phyloP scores from a whole-genome alignment of 1,140 invertebrate species.

The Drosophila neocordata region DNA sequence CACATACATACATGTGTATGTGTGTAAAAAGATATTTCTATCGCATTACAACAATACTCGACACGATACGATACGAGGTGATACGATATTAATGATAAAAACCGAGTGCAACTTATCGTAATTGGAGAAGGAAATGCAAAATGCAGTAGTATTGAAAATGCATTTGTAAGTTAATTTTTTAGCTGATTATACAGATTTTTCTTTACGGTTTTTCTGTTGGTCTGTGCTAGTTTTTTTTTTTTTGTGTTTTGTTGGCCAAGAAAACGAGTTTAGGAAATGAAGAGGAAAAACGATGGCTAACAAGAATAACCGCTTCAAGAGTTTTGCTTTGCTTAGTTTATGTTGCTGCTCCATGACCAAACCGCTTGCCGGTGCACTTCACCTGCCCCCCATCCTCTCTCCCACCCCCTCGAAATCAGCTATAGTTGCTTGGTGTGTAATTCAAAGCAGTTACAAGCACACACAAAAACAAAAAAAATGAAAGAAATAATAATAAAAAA shows the following conservation, averaged over 20 bases:
- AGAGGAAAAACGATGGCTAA: conserved; percentile 50
- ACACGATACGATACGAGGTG: background rate
- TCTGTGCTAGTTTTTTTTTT: background rate
- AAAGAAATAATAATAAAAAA: background rate
- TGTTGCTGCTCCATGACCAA: conserved; percentile 18
- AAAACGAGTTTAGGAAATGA: conserved; percentile 61
- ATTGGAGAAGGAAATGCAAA: conserved; percentile 3
- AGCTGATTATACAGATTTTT: conserved; percentile 5
- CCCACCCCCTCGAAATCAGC: background rate
- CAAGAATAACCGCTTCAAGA: conserved; percentile 69
- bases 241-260: conserved; percentile 59
- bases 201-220: background rate
- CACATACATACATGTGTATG: conserved; percentile 19
- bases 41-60: background rate
- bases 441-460: conserved; percentile 43
- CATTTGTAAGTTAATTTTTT: conserved; percentile 14
- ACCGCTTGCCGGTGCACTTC: conserved; percentile 15
- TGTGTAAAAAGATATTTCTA: conserved; percentile 5
- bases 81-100: background rate
- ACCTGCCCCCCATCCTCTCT: background rate
- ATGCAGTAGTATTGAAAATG: background rate
- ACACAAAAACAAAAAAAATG: conserved; percentile 1
- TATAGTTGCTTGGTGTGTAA: conserved; percentile 36
- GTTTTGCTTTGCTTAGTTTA: conserved; percentile 26
- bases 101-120: background rate